These are phyloP conservation scores for Bombus waltoni DNA, from an alignment of 1,140 invertebrate species.

Conservation along the genomic window DNA sequence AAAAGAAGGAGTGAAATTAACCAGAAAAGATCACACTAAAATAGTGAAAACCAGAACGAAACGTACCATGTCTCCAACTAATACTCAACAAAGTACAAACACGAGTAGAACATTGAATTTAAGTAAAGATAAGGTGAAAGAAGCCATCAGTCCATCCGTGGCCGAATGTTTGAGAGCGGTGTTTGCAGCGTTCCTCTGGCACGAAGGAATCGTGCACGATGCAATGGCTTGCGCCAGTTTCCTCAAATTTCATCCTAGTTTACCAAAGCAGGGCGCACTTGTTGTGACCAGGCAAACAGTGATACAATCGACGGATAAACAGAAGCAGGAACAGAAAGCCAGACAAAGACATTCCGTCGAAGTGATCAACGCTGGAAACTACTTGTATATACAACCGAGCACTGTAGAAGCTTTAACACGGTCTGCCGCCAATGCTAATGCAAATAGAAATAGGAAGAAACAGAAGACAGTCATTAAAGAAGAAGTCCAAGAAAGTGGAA, in stretches of 20 bases:
- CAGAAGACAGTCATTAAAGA: conserved; percentile 84
- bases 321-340: conserved; percentile 84
- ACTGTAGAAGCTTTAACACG: conserved; percentile 89
- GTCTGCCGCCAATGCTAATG: conserved; percentile 88
- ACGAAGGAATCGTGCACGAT: conserved; percentile 98
- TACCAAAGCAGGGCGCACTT: conserved; percentile 91
- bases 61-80: conserved; percentile 85
- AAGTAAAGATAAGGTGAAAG: conserved; percentile 85
- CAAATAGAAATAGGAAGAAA: conserved; percentile 86
- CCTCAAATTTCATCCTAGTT: conserved; percentile 95
- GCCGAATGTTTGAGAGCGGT: conserved; percentile 96
- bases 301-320: conserved; percentile 76
- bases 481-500: conserved; percentile 78
- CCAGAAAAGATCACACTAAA: conserved; percentile 84
- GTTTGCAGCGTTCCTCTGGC: conserved; percentile 98
- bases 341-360: conserved; percentile 93
- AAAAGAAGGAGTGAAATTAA: conserved; percentile 86
- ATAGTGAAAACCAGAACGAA: conserved; percentile 83
- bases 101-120: conserved; percentile 74
- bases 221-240: conserved; percentile 98
- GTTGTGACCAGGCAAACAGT: conserved; percentile 85
- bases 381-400: conserved; percentile 90
- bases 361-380: conserved; percentile 90
- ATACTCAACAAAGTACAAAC: conserved; percentile 78
- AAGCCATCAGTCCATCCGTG: conserved; percentile 95